Evolutionary conservation across 2,797 vertebrate genomes (phyloP).

Genomic region (Arrhamphus sclerolepis): DNA sequence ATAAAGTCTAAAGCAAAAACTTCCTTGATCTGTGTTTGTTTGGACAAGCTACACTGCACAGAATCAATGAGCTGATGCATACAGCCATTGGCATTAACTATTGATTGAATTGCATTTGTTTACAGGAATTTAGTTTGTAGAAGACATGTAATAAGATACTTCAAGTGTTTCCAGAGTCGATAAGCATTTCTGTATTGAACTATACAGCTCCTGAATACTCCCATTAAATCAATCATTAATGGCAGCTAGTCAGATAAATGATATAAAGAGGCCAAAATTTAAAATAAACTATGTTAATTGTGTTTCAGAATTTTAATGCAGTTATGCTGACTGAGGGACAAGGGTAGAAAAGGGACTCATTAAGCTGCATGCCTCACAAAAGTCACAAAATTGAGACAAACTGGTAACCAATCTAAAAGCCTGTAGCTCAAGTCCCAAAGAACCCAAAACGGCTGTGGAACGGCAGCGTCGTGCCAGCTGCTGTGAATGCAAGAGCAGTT

Average conservation of each 20-base stretch:
- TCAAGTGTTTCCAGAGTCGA: conserved; percentile 1
- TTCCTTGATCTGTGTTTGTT: conserved; percentile 29
- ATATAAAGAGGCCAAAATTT: background rate
- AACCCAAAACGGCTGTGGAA: no score
- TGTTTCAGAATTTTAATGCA: background rate
- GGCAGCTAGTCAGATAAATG: background rate
- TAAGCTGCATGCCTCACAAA: background rate
- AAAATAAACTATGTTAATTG: background rate
- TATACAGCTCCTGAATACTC: background rate
- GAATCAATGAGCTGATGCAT: conserved; percentile 32
- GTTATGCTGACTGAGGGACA: background rate
- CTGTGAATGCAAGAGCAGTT: no score
- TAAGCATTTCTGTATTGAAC: background rate
- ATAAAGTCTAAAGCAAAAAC: conserved; percentile 6
- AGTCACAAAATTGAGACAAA: background rate
- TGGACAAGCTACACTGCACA: conserved; percentile 20
- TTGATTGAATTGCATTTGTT: conserved; percentile 22
- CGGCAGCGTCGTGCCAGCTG: no score
- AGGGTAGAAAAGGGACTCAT: background rate
- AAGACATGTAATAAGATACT: conserved; percentile 11
- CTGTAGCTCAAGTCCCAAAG: no score
- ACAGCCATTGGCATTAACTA: no score
- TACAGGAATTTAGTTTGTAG: background rate
- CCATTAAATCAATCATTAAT: background rate
- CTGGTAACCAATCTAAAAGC: no score